These are phyloP conservation scores for Campoplex nolae DNA, from an alignment of 2,888 invertebrate genomes.

Conservation along the genomic window DNA sequence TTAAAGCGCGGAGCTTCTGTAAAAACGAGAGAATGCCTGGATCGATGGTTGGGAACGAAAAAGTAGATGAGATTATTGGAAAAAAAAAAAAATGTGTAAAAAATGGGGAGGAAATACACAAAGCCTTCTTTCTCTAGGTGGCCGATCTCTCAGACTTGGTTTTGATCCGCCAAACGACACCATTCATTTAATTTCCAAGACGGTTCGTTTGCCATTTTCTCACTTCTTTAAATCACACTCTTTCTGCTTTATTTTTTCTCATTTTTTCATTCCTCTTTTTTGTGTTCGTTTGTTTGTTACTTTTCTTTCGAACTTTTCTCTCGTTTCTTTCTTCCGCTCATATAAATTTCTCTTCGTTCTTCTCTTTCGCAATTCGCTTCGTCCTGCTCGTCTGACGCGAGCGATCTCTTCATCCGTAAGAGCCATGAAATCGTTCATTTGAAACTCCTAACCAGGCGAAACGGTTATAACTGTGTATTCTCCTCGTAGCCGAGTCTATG, in stretches of 20 bases:
- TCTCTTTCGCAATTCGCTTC: constrained; percentile 37
- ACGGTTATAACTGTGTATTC: not conserved
- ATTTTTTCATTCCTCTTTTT: constrained; percentile 3
- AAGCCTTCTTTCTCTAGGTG: constrained; percentile 25
- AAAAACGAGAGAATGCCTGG: not conserved
- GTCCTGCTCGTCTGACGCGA: constrained; percentile 36
- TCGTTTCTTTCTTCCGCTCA: constrained; percentile 13
- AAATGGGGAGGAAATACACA: constrained; percentile 14
- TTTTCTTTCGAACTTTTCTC: not conserved
- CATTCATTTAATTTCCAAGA: constrained; percentile 54
- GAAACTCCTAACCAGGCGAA: constrained; percentile 24
- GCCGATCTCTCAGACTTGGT: constrained; percentile 10
- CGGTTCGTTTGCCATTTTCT: constrained; percentile 51
- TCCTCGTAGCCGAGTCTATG: constrained; percentile 24
- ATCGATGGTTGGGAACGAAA: not conserved
- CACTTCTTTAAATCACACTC: constrained; percentile 26
- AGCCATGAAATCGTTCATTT: constrained; percentile 64
- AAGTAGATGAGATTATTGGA: not conserved
- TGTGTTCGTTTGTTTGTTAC: not conserved
- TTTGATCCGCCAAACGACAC: constrained; percentile 59
- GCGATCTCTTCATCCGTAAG: constrained; percentile 61
- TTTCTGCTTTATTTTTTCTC: not conserved
- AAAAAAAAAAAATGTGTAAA: constrained; percentile 9
- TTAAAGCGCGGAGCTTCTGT: not conserved
- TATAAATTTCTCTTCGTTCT: constrained; percentile 19